A percentile compares a stretch with the other conserved stretches of the same genome.
These are phyloP conservation scores for Zhuqinia jingwanae DNA, from an alignment of 2,888 invertebrate genomes.

Conservation along the genomic window DNA sequence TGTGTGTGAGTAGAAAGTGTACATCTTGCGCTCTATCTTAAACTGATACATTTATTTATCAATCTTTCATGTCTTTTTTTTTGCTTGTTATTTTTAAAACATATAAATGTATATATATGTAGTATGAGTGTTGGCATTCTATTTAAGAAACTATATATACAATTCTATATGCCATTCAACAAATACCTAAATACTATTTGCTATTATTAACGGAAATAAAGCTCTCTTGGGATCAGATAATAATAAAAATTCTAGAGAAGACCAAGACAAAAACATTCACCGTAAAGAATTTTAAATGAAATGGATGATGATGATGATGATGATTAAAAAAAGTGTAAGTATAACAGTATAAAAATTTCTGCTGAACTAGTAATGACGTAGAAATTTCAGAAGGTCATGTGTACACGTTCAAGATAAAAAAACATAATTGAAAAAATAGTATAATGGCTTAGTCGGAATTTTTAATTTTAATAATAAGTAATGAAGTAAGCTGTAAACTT, in stretches of 20 bases:
- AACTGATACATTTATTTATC: conserved; percentile 51
- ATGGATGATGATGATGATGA: too few species aligned
- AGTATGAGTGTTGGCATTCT: neutral
- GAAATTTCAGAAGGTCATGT: conserved; percentile 39
- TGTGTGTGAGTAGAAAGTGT: too few species aligned
- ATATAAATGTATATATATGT: too few species aligned
- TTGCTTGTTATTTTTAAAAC: neutral
- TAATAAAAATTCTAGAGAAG: neutral
- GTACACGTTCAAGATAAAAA: neutral
- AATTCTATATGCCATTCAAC: too few species aligned
- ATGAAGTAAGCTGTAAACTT: neutral
- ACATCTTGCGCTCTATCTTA: conserved; percentile 45
- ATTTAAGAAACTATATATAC: too few species aligned
- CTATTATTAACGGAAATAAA: conserved; percentile 1
- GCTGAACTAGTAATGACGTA: neutral
- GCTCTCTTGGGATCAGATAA: conserved; percentile 22
- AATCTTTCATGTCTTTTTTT: conserved; percentile 7
- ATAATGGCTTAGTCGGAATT: conserved; percentile 21
- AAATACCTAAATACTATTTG: neutral
- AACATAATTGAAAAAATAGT: neutral
- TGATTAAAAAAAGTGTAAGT: too few species aligned
- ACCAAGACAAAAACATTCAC: conserved; percentile 6
- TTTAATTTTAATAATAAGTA: neutral
- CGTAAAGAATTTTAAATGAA: conserved; percentile 18
- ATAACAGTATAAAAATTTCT: too few species aligned